Base-by-base conservation (phyloP, 2,113 vertebrate species). In the Rhinoptilus africanus region DNA sequence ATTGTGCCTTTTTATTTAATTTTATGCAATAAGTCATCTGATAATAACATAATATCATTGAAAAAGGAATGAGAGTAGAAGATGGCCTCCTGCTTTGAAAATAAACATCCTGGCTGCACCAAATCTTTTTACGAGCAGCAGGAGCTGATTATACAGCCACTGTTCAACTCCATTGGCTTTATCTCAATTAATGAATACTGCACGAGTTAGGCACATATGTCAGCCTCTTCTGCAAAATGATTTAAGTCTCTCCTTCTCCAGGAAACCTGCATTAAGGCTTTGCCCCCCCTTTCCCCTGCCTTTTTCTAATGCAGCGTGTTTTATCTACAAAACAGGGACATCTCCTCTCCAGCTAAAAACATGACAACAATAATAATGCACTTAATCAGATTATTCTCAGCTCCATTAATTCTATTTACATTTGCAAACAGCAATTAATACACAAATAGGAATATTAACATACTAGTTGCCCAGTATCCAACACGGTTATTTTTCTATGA, bases 71-170 rank as follows among this genome's bases (percentile, higher is more conserved):
- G 69, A 78, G 69, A 45, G 50, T 37, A 35, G 82, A 92, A 92
- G 93, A 94, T 76, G 87, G 93, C 91, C 94, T 96, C 91, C 96
- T 89, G 95, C 97, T 92, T 95, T 35, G 91, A 96, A 95, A 97
- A 95, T 94, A 88, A 96, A 95, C 79, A 92, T 88, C 90, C 87
- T 89, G 91, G 73, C 89, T 88, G 43, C 91, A 94, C 73, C 73
- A 73, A 88, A 66, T 68, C 93, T 78, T 94, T 93, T 88, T 59
- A 73, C 12, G 34, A 96, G 73, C 96, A 96, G 95, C 87, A 73
- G 84, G 89, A 95, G 79, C 59, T 5, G 82, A 97, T 95, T 95
- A 95, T 57, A 77, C 69, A 89, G 95, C 68, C 89, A 72, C 60
- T 50, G 93, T 91, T 97, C 89, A 83, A 60, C 83, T 94, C 91